Conservation (phyloP, 2,888 invertebrate genomes). For the Tetranychus piercei region DNA sequence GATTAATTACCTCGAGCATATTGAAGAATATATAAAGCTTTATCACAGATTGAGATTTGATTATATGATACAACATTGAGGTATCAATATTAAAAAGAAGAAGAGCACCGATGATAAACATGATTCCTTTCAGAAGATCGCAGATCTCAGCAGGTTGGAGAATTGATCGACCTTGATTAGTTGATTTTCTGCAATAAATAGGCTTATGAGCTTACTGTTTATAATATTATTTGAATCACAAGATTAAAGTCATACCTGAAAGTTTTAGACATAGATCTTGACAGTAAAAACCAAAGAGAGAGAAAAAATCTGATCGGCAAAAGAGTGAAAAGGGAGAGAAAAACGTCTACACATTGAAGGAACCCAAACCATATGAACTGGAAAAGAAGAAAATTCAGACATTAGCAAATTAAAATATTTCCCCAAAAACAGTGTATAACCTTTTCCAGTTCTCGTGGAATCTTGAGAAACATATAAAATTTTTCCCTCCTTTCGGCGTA, state of each 20-base stretch:
- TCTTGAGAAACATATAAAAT: conserved; percentile 88
- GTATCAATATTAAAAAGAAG: conserved; percentile 83
- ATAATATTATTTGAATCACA: neutral
- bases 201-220: neutral
- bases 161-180: conserved; percentile 32
- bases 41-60: conserved; percentile 81
- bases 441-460: conserved; percentile 56
- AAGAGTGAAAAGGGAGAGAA: conserved; percentile 92
- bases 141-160: conserved; percentile 79
- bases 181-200: neutral
- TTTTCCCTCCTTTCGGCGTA: conserved; percentile 76
- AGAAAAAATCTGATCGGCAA: conserved; percentile 75
- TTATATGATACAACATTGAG: conserved; percentile 87
- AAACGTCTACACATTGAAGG: conserved; percentile 82
- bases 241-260: neutral
- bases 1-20: conserved; percentile 66
- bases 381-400: conserved; percentile 46
- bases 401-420: conserved; percentile 38
- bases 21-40: conserved; percentile 98
- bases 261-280: conserved; percentile 41
- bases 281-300: conserved; percentile 61
- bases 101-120: conserved; percentile 60
- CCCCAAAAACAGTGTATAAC: neutral
- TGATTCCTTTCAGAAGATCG: conserved; percentile 80
- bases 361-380: conserved; percentile 80